phyloP scores from a whole-genome alignment of 2,113 vertebrate genomes.

The Oxyruncus cristatus region DNA sequence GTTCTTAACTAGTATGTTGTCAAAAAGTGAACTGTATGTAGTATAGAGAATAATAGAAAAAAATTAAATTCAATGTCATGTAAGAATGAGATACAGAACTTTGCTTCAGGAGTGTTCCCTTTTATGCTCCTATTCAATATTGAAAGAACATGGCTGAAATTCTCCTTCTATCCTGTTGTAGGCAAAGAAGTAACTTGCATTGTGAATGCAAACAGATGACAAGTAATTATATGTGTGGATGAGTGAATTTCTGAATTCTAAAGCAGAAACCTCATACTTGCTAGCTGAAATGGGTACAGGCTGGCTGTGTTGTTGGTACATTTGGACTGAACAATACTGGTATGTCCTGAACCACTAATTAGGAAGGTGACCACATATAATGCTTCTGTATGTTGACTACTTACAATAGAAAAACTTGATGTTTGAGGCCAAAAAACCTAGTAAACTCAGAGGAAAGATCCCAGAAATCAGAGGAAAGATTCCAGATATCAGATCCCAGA shows the following conservation, averaged over 20 bases:
- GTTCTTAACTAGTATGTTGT: not conserved
- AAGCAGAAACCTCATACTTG: not conserved
- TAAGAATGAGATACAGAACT: not conserved
- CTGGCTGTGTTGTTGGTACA: fast-evolving
- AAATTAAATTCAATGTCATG: not conserved
- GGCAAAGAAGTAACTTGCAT: not conserved
- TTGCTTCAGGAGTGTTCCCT: not conserved
- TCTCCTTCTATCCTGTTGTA: not conserved
- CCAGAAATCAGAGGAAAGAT: not conserved
- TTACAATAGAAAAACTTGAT: not conserved
- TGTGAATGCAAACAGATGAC: not conserved
- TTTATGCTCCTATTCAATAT: not conserved
- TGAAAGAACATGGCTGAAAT: not conserved
- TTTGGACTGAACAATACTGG: not conserved
- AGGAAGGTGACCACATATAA: not conserved
- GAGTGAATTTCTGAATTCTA: not conserved
- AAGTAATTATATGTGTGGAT: not conserved
- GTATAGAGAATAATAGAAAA: not conserved
- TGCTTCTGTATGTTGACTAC: not conserved
- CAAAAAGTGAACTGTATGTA: not conserved
- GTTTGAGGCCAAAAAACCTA: not conserved
- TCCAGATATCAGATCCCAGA: not conserved
- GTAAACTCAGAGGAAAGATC: not conserved
- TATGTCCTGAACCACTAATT: not conserved
- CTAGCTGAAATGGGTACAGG: not conserved